Percentiles rank a stretch among this genome's conserved stretches.
phyloP scores from a whole-genome alignment of 2,113 vertebrate species.

The Protobothrops mucrosquamatus region DNA sequence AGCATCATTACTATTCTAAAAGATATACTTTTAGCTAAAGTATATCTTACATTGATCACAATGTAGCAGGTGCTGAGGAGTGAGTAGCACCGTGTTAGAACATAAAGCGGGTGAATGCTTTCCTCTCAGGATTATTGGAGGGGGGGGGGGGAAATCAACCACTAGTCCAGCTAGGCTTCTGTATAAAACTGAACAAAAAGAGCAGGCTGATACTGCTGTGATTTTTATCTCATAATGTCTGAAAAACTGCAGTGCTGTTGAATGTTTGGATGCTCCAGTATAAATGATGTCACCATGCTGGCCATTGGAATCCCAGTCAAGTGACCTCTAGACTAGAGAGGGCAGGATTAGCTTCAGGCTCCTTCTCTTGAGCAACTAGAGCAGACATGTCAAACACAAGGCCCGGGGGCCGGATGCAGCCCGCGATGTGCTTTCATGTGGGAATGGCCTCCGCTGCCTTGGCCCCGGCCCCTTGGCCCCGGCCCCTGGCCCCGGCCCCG shows the following conservation, averaged over 20 bases:
- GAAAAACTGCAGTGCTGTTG: background rate
- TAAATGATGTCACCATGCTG: background rate
- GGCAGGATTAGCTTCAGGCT: background rate
- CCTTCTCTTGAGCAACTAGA: background rate
- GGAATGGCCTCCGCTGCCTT: no score
- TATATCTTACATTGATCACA: background rate
- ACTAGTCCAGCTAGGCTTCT: background rate
- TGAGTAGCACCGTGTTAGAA: background rate
- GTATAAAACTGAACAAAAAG: background rate
- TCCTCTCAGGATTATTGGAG: background rate
- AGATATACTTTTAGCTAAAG: background rate
- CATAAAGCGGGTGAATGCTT: background rate
- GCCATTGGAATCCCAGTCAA: background rate
- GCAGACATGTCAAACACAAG: no score
- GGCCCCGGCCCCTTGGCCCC: no score
- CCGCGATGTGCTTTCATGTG: no score
- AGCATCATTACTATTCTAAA: background rate
- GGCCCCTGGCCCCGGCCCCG: no score
- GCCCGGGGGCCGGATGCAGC: no score
- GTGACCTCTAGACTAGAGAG: background rate
- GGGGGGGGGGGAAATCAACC: rapidly evolving
- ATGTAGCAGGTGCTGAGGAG: background rate
- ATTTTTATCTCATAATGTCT: background rate
- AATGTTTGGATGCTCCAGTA: background rate
- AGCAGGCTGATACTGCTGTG: background rate